Evolutionary conservation across 2,113 vertebrate species (phyloP).

Genomic region (Leiothrix lutea): DNA sequence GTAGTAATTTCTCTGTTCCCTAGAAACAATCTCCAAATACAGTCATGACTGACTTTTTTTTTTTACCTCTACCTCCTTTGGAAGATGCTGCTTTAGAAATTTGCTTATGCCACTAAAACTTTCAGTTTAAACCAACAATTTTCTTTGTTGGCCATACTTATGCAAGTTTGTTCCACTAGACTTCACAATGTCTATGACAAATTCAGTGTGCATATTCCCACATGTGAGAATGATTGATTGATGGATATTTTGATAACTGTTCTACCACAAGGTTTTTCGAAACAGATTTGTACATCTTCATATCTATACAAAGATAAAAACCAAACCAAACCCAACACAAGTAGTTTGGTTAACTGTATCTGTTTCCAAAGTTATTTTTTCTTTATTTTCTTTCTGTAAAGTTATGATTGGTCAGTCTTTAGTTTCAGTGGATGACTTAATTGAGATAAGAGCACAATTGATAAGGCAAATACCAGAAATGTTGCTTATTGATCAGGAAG

Average conservation of each 20-base stretch:
- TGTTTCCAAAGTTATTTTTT: background rate
- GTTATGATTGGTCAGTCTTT: background rate
- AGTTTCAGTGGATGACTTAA: background rate
- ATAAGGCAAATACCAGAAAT: background rate
- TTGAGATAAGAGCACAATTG: background rate
- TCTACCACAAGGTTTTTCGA: background rate
- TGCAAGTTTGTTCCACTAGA: background rate
- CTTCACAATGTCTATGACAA: background rate
- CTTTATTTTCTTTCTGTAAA: background rate
- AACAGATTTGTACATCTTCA: background rate
- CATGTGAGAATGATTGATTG: background rate
- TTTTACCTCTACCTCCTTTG: background rate
- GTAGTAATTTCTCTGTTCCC: background rate
- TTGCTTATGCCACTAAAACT: background rate
- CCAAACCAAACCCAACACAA: rapidly evolving
- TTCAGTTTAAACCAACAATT: background rate
- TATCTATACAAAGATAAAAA: background rate
- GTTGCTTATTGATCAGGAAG: background rate
- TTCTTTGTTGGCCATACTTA: background rate
- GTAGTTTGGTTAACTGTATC: background rate
- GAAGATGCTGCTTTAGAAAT: background rate
- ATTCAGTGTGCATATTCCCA: background rate
- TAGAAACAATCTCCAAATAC: background rate
- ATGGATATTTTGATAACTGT: background rate
- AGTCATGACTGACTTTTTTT: background rate